These are phyloP conservation scores for Archips xylosteana DNA, from an alignment of 2,888 invertebrate species.

Conservation along the genomic window DNA sequence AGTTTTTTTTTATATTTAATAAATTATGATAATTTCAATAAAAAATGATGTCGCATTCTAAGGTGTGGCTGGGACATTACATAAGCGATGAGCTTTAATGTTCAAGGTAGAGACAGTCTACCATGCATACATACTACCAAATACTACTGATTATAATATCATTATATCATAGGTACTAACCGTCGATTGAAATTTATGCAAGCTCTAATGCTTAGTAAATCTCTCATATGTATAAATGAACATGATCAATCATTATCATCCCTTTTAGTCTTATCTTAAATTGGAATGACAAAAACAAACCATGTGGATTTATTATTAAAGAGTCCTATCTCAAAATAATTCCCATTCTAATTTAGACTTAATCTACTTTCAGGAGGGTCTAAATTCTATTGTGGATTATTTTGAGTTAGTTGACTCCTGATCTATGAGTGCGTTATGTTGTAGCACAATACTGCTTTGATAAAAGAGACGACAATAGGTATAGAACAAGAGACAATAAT, in stretches of 20 bases:
- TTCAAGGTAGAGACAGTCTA: constrained; percentile 55
- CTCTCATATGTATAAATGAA: no score
- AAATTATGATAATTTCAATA: no score
- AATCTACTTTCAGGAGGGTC: no score
- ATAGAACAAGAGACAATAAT: background rate
- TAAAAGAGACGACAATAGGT: background rate
- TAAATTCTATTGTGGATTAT: no score
- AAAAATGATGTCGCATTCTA: background rate
- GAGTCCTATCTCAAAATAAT: no score
- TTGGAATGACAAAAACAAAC: background rate
- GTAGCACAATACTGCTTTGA: constrained; percentile 16
- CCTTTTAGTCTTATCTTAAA: background rate
- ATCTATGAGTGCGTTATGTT: background rate
- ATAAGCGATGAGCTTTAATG: constrained; percentile 36
- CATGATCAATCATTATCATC: background rate
- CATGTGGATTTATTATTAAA: background rate
- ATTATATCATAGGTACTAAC: constrained; percentile 41
- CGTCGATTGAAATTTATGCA: background rate
- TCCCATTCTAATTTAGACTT: no score
- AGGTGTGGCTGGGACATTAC: background rate
- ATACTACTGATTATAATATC: constrained; percentile 20
- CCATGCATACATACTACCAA: constrained; percentile 49
- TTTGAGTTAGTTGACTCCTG: no score
- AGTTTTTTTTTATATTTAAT: no score
- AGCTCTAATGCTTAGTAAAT: background rate